Evolutionary conservation across 2,113 vertebrate genomes (phyloP).

Genomic region (Lagopus muta): DNA sequence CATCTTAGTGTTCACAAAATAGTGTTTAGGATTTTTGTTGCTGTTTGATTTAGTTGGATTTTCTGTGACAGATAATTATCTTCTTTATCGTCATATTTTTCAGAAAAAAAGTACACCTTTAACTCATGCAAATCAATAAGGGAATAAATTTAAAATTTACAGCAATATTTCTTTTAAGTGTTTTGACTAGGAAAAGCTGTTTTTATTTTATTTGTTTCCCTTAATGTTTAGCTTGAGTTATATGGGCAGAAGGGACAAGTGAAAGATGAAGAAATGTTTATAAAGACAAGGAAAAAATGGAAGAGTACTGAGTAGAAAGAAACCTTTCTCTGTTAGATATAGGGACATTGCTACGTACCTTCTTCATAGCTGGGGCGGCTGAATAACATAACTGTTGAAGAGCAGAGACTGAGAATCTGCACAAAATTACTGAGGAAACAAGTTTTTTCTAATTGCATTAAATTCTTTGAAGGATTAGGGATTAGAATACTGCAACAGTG

Average conservation of each 20-base stretch:
- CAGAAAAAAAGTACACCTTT: neutral
- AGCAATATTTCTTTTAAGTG: too few relatives aligned
- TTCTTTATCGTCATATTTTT: neutral
- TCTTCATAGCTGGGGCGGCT: neutral
- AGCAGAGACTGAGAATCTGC: neutral
- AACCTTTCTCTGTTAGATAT: neutral
- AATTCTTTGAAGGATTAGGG: neutral
- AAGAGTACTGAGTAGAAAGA: neutral
- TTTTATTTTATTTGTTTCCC: neutral
- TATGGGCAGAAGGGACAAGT: neutral
- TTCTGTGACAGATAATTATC: neutral
- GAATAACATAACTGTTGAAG: neutral
- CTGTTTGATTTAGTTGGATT: neutral
- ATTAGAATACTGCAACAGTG: neutral
- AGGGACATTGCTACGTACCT: neutral
- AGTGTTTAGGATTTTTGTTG: rapidly evolving
- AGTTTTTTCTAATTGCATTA: neutral
- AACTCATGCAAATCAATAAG: neutral
- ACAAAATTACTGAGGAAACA: neutral
- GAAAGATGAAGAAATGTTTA: neutral
- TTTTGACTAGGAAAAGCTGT: too few relatives aligned
- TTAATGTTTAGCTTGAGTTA: neutral
- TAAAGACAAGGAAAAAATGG: neutral
- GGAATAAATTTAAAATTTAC: neutral
- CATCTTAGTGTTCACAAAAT: neutral